Conservation (phyloP, 1,140 invertebrate genomes). For the Sitobion miscanthi region DNA sequence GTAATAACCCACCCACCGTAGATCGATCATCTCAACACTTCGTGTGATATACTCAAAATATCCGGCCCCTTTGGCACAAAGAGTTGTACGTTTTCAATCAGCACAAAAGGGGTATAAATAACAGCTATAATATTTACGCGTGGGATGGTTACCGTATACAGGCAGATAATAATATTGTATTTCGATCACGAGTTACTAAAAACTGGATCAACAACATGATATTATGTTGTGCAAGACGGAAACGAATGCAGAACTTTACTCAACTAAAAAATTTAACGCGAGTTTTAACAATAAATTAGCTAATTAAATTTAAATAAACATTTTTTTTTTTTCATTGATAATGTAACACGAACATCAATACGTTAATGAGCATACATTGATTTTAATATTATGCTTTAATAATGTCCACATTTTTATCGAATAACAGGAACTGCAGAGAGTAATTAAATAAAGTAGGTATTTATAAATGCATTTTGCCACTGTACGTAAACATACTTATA, state of each 20-base stretch:
- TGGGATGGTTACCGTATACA: constrained; percentile 3
- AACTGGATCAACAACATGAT: not conserved
- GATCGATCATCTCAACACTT: constrained; percentile 53
- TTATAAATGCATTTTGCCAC: not conserved
- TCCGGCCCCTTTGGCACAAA: constrained; percentile 41
- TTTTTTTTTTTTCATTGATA: not conserved
- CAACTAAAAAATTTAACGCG: not conserved
- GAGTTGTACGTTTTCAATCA: constrained; percentile 39
- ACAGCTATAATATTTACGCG: not conserved
- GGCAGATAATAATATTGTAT: not conserved
- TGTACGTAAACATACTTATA: not conserved
- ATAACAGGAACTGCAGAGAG: not conserved
- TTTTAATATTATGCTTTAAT: not conserved
- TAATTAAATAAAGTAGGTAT: not conserved
- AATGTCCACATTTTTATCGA: not conserved
- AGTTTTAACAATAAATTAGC: not conserved
- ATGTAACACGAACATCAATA: not conserved
- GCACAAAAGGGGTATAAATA: constrained; percentile 19
- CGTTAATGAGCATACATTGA: not conserved
- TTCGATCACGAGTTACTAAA: not conserved
- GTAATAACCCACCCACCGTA: constrained; percentile 37
- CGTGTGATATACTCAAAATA: constrained; percentile 38
- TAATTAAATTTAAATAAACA: not conserved
- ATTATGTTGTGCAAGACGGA: not conserved
- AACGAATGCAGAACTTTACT: not conserved